Conservation (phyloP, 2,797 vertebrate species). For the Coreius guichenoti region DNA sequence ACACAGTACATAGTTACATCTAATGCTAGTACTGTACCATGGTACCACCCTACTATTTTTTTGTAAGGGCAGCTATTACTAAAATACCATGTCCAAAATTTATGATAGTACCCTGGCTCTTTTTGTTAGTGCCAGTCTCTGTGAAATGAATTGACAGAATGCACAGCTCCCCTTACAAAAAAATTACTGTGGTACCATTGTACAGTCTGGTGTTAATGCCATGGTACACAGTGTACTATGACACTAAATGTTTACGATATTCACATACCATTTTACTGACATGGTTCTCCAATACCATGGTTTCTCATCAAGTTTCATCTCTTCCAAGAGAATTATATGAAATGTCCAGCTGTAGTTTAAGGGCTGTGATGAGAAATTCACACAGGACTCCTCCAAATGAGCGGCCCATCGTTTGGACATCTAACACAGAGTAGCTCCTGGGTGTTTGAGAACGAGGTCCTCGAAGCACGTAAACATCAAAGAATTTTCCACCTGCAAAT, state of each 20-base stretch:
- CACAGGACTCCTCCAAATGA: not conserved
- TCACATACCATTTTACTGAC: not conserved
- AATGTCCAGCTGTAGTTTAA: not conserved
- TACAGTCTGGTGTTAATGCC: not conserved
- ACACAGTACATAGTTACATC: not conserved
- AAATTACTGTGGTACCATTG: not conserved
- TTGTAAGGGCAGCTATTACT: not conserved
- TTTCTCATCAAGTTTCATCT: not conserved
- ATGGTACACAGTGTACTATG: not conserved
- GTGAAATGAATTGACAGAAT: not conserved
- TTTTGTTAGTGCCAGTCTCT: not conserved
- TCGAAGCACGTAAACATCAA: slow-evolving; percentile 34
- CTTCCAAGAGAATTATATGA: not conserved
- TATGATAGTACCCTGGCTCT: not conserved
- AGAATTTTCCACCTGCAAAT: slow-evolving; percentile 54
- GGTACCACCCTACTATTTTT: not conserved
- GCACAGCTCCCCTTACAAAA: not conserved
- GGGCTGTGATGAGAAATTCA: not conserved
- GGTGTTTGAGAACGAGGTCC: not conserved
- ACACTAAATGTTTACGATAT: not conserved
- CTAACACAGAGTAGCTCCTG: not conserved
- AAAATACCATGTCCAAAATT: not conserved
- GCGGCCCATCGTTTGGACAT: not conserved
- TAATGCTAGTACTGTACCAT: not conserved
- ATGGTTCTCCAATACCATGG: not conserved